A percentile compares a stretch with the other conserved stretches of the same genome.
Evolutionary conservation across 92 coral and sea anemone species (phyloP).

Genomic region (Anthopleura xanthogrammica): DNA sequence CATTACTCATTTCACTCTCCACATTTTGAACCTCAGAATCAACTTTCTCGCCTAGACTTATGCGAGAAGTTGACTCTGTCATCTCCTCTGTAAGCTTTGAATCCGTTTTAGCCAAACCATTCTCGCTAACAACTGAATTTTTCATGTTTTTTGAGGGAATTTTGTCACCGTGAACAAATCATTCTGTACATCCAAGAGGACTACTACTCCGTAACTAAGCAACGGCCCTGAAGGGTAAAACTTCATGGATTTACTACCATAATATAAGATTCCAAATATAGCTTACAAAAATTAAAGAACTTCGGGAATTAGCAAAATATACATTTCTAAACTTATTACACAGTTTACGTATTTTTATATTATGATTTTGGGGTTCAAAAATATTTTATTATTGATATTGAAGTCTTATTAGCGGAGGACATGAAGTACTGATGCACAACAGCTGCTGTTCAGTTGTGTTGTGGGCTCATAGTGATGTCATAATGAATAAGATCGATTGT

Average conservation of each 20-base stretch:
- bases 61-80: not conserved
- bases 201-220: not conserved
- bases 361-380: not conserved
- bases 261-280: not conserved
- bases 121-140: not conserved
- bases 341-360: not conserved
- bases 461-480: constrained; percentile 6
- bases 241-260: not conserved
- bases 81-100: not conserved
- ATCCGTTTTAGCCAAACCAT: not conserved
- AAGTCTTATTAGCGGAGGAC: not conserved
- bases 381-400: not conserved
- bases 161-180: not conserved
- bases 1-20: constrained; percentile 1
- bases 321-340: not conserved
- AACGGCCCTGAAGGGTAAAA: not conserved
- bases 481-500: not conserved
- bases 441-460: not conserved
- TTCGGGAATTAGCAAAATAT: not conserved
- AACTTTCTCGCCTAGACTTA: not conserved
- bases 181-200: not conserved
- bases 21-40: not conserved
- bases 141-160: not conserved
- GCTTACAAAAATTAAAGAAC: not conserved
- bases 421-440: not conserved